Evolutionary conservation across 2,113 vertebrate species (phyloP), one percentile per base, ranked within the genome.

Genomic region (Cheilinus undulatus): DNA sequence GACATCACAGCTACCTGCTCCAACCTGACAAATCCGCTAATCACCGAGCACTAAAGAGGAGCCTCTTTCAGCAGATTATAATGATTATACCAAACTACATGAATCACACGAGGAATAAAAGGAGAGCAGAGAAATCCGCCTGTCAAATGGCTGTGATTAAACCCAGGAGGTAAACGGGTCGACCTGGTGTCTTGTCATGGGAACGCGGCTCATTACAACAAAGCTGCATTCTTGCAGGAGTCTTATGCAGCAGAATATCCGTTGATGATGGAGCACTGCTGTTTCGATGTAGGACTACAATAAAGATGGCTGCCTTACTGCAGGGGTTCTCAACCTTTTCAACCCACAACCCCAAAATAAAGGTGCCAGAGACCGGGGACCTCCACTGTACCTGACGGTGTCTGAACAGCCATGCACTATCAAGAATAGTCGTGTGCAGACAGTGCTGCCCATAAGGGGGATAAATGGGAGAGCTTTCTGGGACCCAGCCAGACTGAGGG

Each of bases 1-100:
- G 71, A 83, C 76, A 56, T 80, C 64, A 84, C 3, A 9, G 20
- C 36, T 61, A 76, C 89, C 71, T 89, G 88, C 82, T 62, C 76
- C 40, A 22, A 88, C 91, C 69, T 82, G 76, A 88, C 45, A 69
- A 83, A 86, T 69, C 76, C 38, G 5, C 49, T 82, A 86, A 88
- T 88, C 48, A 80, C 81, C 84, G 50, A 68, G 69, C 30, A 15
- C 40, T 57, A 23, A 65, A 68, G 53, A 66, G 19, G 26, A 62
- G 67, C 4, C 3, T 57, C 71, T 72, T 83, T 59, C 54, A 65
- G 53, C 32, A 38, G 46, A 82, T 70, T 68, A 81, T 66, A 81
- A 84, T 74, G 49, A 87, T 82, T 87, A 72, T 28, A 58, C 5
- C 1, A 3, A 52, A 50, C 27, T 22, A 6, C 24, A 62, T 76